Evolutionary conservation across 2,888 invertebrate species (phyloP).

Genomic region (Apamea anceps): DNA sequence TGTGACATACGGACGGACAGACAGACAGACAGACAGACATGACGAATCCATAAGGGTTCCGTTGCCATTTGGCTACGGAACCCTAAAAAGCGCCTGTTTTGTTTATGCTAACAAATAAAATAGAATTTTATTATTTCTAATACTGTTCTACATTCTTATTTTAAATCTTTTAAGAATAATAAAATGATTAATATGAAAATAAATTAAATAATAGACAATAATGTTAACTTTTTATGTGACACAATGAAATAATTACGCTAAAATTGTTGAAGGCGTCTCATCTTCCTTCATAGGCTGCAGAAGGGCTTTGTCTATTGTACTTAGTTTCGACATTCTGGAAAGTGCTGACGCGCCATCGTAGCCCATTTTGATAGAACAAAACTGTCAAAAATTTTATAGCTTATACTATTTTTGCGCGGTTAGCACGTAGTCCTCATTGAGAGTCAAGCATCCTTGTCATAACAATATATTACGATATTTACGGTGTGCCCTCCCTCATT

Average conservation of each 20-base stretch:
- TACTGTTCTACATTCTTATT: too few relatives aligned
- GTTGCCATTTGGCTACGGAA: too few relatives aligned
- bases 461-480: slow-evolving; percentile 51
- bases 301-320: not conserved
- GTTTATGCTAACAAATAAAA: too few relatives aligned
- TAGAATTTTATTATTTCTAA: too few relatives aligned
- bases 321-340: not conserved
- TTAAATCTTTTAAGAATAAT: too few relatives aligned
- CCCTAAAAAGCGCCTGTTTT: too few relatives aligned
- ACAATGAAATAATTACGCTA: not conserved
- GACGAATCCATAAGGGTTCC: too few relatives aligned
- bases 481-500: slow-evolving; percentile 8
- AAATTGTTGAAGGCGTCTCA: not conserved
- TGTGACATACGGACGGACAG: too few relatives aligned
- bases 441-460: slow-evolving; percentile 47
- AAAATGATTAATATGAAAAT: not conserved
- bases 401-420: not conserved
- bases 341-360: slow-evolving; percentile 5
- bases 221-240: not conserved
- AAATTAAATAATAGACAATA: not conserved
- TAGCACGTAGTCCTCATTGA: slow-evolving; percentile 25
- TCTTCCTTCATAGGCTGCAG: not conserved
- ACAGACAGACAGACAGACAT: too few relatives aligned
- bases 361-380: not conserved
- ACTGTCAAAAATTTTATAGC: not conserved